A percentile compares a stretch with the other conserved stretches of the same genome.
These are phyloP conservation scores for Cryptus armator DNA, from an alignment of 2,888 invertebrate genomes.

Conservation along the genomic window DNA sequence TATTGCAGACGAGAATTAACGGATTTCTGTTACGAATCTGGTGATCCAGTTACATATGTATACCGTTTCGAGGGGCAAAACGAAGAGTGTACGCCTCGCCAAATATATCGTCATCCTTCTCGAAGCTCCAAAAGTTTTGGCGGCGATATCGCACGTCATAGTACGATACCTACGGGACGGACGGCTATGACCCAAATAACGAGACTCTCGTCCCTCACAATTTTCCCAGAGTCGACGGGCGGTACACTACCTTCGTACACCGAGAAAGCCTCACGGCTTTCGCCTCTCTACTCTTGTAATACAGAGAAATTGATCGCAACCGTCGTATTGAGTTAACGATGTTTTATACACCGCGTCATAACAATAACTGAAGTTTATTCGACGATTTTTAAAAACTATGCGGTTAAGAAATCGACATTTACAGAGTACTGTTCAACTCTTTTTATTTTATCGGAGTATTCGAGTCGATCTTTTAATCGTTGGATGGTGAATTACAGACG, in stretches of 20 bases:
- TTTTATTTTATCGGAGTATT: not conserved
- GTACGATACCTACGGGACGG: conserved; percentile 51
- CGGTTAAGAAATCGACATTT: not conserved
- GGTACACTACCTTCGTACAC: not conserved
- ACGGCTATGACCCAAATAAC: conserved; percentile 65
- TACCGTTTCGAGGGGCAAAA: not conserved
- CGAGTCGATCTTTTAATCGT: not conserved
- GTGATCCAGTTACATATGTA: conserved; percentile 16
- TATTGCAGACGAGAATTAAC: not conserved
- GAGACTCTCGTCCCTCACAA: conserved; percentile 59
- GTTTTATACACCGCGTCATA: conserved; percentile 13
- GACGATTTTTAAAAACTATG: not conserved
- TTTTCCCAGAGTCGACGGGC: conserved; percentile 49
- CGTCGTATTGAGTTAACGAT: conserved; percentile 34
- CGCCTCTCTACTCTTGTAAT: not conserved
- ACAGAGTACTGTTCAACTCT: not conserved
- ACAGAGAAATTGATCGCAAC: conserved; percentile 33
- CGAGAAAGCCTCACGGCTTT: not conserved
- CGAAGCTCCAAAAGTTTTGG: conserved; percentile 57
- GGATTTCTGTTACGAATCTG: conserved; percentile 4
- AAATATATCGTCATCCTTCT: conserved; percentile 39
- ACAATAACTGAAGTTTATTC: conserved; percentile 10
- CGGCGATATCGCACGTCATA: conserved; percentile 58
- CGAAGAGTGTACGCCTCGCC: conserved; percentile 39
- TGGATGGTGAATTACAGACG: not conserved